Percentiles rank a stretch among this genome's conserved stretches.
Conservation (phyloP, 2,888 invertebrate genomes). For the Mesochorus sp. region DNA sequence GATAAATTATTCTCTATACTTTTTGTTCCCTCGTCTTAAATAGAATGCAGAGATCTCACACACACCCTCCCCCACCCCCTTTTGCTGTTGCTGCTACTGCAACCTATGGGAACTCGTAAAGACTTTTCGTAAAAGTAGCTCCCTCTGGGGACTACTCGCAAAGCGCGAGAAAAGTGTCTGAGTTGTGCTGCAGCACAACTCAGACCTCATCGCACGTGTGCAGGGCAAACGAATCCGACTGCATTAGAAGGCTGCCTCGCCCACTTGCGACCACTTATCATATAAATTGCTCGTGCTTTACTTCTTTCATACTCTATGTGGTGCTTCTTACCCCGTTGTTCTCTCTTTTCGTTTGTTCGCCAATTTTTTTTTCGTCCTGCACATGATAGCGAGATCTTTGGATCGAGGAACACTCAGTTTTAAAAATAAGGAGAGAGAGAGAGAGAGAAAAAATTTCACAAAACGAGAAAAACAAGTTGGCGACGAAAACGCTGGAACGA, state of each 20-base stretch:
- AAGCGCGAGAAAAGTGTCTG: constrained; percentile 32
- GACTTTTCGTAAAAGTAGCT: constrained; percentile 37
- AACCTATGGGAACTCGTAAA: constrained; percentile 50
- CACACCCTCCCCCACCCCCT: constrained; percentile 1
- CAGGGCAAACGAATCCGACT: constrained; percentile 67
- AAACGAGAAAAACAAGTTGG: constrained; percentile 6
- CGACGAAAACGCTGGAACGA: background rate
- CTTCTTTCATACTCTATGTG: constrained; percentile 43
- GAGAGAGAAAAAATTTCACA: background rate
- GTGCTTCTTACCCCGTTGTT: constrained; percentile 22
- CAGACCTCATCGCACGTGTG: constrained; percentile 63
- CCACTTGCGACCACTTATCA: constrained; percentile 74
- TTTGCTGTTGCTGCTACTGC: constrained; percentile 46
- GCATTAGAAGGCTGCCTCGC: constrained; percentile 68
- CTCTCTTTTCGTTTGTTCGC: constrained; percentile 35
- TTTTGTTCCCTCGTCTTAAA: constrained; percentile 10
- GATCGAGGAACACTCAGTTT: constrained; percentile 12
- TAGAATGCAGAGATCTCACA: constrained; percentile 16
- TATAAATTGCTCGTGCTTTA: constrained; percentile 75
- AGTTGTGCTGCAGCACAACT: constrained; percentile 20
- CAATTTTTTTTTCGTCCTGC: constrained; percentile 37
- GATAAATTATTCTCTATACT: background rate
- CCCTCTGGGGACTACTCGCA: constrained; percentile 14
- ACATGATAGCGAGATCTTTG: constrained; percentile 30
- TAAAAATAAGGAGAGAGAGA: background rate